Conservation (phyloP, 2,797 vertebrate species). For the Bufotes viridis region DNA sequence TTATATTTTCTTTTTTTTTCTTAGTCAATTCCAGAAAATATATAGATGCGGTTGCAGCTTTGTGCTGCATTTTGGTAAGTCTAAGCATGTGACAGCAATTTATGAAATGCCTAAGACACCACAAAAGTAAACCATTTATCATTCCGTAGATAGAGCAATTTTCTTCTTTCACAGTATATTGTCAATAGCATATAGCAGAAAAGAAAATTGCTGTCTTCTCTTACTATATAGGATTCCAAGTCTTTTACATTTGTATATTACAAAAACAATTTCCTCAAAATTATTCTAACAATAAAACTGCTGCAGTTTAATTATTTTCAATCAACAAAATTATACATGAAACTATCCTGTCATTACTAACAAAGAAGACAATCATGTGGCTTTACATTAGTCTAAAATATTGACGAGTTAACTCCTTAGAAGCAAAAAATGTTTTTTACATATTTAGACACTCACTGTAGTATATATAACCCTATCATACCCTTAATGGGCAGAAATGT, state of each 20-base stretch:
- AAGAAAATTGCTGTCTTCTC: constrained; percentile 1
- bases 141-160: constrained; percentile 2
- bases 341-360: constrained; percentile 7
- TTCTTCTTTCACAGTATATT: constrained; percentile 18
- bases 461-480: too few species aligned
- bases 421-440: neutral
- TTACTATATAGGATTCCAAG: neutral
- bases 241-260: neutral
- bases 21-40: neutral
- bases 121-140: neutral
- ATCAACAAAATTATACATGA: constrained; percentile 28
- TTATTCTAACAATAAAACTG: constrained; percentile 1
- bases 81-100: neutral
- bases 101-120: neutral
- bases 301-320: constrained; percentile 41
- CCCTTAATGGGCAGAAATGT: too few species aligned
- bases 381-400: neutral
- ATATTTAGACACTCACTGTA: too few species aligned
- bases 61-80: neutral
- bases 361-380: neutral
- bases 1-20: neutral
- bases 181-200: neutral
- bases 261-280: constrained; percentile 17
- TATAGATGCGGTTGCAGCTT: neutral
- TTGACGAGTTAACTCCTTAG: neutral